phyloP scores from a whole-genome alignment of 2,113 vertebrate genomes.

The Anguilla rostrata region DNA sequence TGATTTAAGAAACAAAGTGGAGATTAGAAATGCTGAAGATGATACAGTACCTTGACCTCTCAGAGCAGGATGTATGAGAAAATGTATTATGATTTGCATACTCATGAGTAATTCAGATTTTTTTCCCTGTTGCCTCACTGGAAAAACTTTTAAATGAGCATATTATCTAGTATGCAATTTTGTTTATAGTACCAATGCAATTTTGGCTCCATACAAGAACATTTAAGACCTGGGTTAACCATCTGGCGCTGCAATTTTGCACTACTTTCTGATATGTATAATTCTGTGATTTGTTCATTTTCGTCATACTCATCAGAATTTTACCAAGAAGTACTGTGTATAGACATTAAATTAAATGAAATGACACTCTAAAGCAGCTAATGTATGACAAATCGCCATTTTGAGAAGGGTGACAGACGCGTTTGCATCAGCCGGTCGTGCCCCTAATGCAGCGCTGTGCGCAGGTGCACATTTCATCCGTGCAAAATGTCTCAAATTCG shows the following conservation, averaged over 20 bases:
- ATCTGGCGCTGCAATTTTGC: too few relatives aligned
- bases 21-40: too few relatives aligned
- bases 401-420: background rate
- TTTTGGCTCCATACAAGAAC: too few relatives aligned
- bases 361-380: background rate
- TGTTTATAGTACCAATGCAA: too few relatives aligned
- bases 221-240: too few relatives aligned
- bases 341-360: background rate
- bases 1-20: too few relatives aligned
- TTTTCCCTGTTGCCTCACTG: too few relatives aligned
- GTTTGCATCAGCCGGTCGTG: background rate
- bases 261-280: too few relatives aligned
- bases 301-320: background rate
- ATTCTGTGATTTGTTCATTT: too few relatives aligned
- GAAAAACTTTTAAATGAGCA: too few relatives aligned
- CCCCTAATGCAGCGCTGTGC: background rate
- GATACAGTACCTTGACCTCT: background rate
- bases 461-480: background rate
- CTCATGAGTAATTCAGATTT: background rate
- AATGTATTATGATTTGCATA: background rate
- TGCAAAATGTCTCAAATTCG: background rate
- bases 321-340: background rate
- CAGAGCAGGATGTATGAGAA: background rate
- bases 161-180: too few relatives aligned
- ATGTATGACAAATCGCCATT: background rate